These are phyloP conservation scores for Toxotes chatareus DNA, from an alignment of 2,113 vertebrate species.

Conservation along the genomic window DNA sequence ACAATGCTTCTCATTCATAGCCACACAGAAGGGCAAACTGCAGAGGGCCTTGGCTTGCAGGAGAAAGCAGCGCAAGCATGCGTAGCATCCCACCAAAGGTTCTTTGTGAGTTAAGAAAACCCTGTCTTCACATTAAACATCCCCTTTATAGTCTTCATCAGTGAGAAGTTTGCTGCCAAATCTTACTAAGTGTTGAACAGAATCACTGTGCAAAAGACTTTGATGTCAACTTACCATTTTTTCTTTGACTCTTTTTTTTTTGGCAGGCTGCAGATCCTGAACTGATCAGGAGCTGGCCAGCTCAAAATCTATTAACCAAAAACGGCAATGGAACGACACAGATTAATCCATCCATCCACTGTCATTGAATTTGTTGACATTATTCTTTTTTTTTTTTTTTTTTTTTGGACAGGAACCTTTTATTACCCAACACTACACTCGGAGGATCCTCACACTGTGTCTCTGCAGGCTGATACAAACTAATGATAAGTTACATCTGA, in stretches of 20 bases:
- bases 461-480: too few species aligned
- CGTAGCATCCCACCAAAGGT: conserved; percentile 19
- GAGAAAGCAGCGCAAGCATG: background rate
- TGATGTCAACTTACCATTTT: conserved; percentile 46
- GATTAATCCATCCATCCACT: background rate
- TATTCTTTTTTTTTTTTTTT: too few species aligned
- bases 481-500: background rate
- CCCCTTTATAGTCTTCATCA: conserved; percentile 44
- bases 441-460: background rate
- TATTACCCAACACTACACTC: background rate
- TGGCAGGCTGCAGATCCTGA: conserved; percentile 12
- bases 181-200: conserved; percentile 30
- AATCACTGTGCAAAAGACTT: conserved; percentile 16
- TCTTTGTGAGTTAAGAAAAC: conserved; percentile 48
- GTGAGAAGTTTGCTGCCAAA: conserved; percentile 39
- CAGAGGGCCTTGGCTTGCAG: conserved; percentile 28
- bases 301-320: background rate
- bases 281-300: background rate
- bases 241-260: conserved; percentile 10
- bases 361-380: too few species aligned
- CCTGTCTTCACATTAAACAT: conserved; percentile 42
- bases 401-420: conserved; percentile 10
- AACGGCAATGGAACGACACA: background rate
- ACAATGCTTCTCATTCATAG: background rate
- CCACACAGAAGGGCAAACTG: background rate